Conservation (phyloP, 2,888 invertebrate genomes). For the Mactromeris polynyma region DNA sequence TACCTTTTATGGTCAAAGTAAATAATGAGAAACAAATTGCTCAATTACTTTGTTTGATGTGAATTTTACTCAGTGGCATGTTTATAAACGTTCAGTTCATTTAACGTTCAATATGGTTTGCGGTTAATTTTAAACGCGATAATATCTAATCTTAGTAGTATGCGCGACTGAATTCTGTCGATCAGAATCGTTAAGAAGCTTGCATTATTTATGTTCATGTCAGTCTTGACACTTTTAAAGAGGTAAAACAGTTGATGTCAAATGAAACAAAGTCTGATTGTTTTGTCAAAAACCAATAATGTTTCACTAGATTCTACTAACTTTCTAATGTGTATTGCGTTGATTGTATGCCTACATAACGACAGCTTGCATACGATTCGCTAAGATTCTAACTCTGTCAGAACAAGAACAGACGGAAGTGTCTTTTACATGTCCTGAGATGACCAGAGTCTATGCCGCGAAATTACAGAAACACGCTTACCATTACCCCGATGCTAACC, state of each 20-base stretch:
- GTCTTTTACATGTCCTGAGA: too few species aligned
- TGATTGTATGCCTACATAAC: too few species aligned
- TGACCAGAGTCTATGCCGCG: too few species aligned
- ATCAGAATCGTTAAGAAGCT: background rate
- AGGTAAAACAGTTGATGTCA: background rate
- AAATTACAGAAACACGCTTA: too few species aligned
- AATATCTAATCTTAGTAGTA: background rate
- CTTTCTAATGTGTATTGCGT: too few species aligned
- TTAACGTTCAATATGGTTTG: background rate
- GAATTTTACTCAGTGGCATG: background rate
- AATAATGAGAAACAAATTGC: background rate
- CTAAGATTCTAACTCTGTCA: too few species aligned
- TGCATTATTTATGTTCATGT: background rate
- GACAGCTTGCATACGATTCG: too few species aligned
- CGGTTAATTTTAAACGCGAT: background rate
- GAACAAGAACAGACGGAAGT: too few species aligned
- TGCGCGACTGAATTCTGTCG: background rate
- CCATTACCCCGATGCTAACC: too few species aligned
- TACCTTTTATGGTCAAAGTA: background rate
- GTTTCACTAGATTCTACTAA: too few species aligned
- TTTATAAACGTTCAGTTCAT: background rate
- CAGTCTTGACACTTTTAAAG: background rate
- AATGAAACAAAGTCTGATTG: background rate
- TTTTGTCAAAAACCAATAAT: background rate
- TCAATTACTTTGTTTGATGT: conserved; percentile 8